Evolutionary conservation across 53 echinoderm and acorn worm genomes (phyloP).

Genomic region (Stichopus horrens): DNA sequence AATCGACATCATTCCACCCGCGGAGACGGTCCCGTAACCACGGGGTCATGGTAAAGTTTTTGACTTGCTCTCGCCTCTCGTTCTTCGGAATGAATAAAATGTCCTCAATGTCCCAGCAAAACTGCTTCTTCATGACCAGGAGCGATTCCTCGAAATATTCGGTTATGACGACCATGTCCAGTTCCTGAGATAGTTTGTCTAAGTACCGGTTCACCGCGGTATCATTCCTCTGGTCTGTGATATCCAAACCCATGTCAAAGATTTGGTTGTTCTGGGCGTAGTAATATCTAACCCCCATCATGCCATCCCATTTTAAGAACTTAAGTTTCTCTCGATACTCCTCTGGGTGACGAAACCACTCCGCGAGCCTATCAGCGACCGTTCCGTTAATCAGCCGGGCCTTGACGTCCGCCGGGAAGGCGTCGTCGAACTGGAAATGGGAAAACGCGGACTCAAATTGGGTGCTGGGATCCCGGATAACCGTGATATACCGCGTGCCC

Average conservation of each 20-base stretch:
- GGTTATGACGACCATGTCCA: conserved; percentile 71
- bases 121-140: conserved; percentile 57
- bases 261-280: conserved; percentile 79
- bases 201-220: conserved; percentile 57
- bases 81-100: conserved; percentile 75
- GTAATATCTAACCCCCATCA: conserved; percentile 48
- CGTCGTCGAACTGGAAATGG: conserved; percentile 71
- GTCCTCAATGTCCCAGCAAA: conserved; percentile 75
- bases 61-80: conserved; percentile 51
- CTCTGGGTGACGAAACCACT: conserved; percentile 57
- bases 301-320: conserved; percentile 48
- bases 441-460: conserved; percentile 78
- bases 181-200: conserved; percentile 47
- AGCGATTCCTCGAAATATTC: conserved; percentile 82
- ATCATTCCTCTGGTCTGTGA: conserved; percentile 56
- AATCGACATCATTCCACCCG: conserved; percentile 69
- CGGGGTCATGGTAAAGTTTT: conserved; percentile 35
- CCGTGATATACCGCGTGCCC: conserved; percentile 65
- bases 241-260: conserved; percentile 77
- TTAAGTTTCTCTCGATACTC: conserved; percentile 62
- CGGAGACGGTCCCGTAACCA: conserved; percentile 58
- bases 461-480: conserved; percentile 64
- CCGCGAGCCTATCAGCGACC: conserved; percentile 36
- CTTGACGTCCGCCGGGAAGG: conserved; percentile 47
- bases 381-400: conserved; percentile 3